A percentile compares a stretch with the other conserved stretches of the same genome.
Evolutionary conservation across 1,140 invertebrate genomes (phyloP).

Genomic region (Temnothorax curvispinosus): DNA sequence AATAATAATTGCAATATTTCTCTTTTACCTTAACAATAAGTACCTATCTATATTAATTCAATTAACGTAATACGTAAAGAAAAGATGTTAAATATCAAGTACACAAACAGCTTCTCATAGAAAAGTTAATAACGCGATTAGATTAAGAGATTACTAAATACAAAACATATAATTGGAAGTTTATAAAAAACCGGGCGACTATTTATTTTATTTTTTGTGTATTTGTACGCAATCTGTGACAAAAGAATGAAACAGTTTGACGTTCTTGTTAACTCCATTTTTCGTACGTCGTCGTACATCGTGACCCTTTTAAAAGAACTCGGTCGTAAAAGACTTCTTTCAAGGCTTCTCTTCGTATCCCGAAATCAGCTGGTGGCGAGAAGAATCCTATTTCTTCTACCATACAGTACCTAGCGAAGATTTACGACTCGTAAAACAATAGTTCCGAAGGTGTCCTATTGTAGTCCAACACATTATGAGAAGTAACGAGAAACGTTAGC

Average conservation of each 20-base stretch:
- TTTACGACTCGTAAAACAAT: slow-evolving; percentile 57
- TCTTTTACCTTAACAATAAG: neutral
- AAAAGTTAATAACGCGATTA: neutral
- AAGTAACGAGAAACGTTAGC: neutral
- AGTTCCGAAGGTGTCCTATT: neutral
- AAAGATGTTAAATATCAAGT: neutral
- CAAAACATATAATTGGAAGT: neutral
- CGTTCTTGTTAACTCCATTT: neutral
- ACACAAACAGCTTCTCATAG: neutral
- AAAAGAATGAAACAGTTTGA: neutral
- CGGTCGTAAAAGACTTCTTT: slow-evolving; percentile 1
- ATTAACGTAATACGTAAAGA: neutral
- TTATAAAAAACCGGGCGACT: neutral
- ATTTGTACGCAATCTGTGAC: neutral
- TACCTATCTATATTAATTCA: neutral
- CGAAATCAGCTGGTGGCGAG: slow-evolving; percentile 31
- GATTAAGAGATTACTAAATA: neutral
- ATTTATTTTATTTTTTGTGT: neutral
- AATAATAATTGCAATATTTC: neutral
- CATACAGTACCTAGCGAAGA: slow-evolving; percentile 43
- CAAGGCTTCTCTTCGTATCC: neutral
- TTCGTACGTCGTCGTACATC: neutral
- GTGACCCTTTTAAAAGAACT: neutral
- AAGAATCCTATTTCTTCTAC: neutral
- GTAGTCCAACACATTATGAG: neutral